phyloP scores from a whole-genome alignment of 2,113 vertebrate genomes.

The Toxotes jaculatrix region DNA sequence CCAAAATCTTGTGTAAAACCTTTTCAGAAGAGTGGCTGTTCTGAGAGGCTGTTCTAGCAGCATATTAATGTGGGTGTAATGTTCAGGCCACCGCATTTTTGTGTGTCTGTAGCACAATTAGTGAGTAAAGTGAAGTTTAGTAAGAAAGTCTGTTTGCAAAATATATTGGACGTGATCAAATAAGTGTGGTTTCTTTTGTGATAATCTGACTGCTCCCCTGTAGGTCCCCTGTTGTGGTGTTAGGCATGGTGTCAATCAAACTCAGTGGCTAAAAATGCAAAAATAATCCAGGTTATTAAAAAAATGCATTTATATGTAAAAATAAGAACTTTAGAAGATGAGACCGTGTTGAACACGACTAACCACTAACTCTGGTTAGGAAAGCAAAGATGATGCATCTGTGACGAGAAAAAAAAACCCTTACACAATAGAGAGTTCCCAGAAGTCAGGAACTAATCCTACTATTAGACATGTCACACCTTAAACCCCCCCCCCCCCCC shows the following conservation, averaged over 20 bases:
- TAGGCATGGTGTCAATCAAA: not conserved
- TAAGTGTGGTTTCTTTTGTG: not conserved
- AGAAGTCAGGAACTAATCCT: conserved; percentile 21
- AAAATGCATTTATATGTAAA: not conserved
- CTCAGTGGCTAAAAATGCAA: not conserved
- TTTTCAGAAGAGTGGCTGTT: not conserved
- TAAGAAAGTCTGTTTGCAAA: not conserved
- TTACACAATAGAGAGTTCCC: conserved; percentile 39
- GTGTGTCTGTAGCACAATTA: not conserved
- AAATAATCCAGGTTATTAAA: not conserved
- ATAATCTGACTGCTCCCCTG: not conserved
- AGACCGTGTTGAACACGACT: not conserved
- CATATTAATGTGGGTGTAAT: not conserved
- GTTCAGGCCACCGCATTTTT: not conserved
- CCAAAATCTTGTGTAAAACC: not conserved
- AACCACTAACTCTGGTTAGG: not conserved
- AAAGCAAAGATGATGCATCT: conserved; percentile 17
- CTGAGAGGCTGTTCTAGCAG: not conserved
- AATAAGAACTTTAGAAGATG: not conserved
- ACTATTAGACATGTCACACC: conserved; percentile 24
- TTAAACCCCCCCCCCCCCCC: conserved; percentile 12
- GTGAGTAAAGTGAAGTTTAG: not conserved
- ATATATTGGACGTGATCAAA: not conserved
- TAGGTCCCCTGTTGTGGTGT: not conserved
- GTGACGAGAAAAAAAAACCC: conserved; percentile 2